Evolutionary conservation across 2,888 invertebrate genomes (phyloP).

Genomic region (Branchipolynoe longqiensis): DNA sequence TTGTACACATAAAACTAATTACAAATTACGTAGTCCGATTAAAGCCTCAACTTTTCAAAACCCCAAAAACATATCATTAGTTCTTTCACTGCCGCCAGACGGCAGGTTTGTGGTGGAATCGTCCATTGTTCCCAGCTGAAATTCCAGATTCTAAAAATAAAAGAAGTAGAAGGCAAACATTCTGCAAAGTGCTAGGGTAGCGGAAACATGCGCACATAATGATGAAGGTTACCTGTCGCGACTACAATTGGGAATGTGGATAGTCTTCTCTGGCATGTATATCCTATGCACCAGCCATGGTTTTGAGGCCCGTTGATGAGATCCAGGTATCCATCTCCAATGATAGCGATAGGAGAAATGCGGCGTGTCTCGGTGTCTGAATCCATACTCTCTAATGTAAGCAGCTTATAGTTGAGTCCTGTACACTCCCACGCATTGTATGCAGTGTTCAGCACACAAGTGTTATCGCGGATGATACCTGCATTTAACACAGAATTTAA

Average conservation of each 20-base stretch:
- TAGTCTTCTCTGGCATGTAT: conserved; percentile 78
- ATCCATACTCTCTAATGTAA: conserved; percentile 79
- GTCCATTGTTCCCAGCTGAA: too few relatives aligned
- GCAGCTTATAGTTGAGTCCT: conserved; percentile 71
- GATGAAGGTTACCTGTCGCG: conserved; percentile 75
- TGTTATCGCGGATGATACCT: conserved; percentile 75
- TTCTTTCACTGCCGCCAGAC: too few relatives aligned
- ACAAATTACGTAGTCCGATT: too few relatives aligned
- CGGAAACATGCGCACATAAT: too few relatives aligned
- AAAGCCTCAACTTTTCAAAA: too few relatives aligned
- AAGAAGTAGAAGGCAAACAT: too few relatives aligned
- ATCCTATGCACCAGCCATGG: conserved; percentile 81
- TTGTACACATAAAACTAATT: too few relatives aligned
- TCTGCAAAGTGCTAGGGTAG: too few relatives aligned
- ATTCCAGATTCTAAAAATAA: too few relatives aligned
- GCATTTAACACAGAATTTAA: too few relatives aligned
- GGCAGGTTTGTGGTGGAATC: too few relatives aligned
- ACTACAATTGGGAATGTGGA: conserved; percentile 79
- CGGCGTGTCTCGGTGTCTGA: conserved; percentile 78
- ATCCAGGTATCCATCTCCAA: conserved; percentile 68
- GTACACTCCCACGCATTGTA: conserved; percentile 76
- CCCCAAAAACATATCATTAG: too few relatives aligned
- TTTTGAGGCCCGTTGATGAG: conserved; percentile 80
- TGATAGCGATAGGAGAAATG: conserved; percentile 77
- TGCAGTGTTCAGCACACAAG: conserved; percentile 48